Percentiles rank a stretch among this genome's conserved stretches.
These are phyloP conservation scores for Aphelinus atriplicis DNA, from an alignment of 1,140 invertebrate species.

Conservation along the genomic window DNA sequence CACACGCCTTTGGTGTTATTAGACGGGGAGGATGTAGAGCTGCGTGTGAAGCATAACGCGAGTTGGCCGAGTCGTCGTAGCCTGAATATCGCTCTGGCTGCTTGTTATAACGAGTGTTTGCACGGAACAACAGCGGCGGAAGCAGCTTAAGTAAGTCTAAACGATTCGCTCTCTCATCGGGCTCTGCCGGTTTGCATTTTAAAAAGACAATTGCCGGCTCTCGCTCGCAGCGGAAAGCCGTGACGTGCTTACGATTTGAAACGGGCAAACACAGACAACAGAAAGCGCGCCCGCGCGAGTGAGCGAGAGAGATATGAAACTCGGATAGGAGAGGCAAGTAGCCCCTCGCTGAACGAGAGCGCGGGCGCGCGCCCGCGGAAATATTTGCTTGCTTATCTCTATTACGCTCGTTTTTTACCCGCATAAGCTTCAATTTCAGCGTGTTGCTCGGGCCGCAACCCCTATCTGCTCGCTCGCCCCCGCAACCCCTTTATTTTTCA, in stretches of 20 bases:
- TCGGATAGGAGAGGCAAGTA: constrained; percentile 1
- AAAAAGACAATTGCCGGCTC: constrained; percentile 25
- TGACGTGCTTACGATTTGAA: constrained; percentile 11
- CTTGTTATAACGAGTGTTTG: not conserved
- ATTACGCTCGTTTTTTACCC: constrained; percentile 20
- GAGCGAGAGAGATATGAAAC: not conserved
- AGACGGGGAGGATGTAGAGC: too few relatives aligned
- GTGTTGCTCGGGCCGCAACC: not conserved
- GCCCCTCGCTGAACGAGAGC: not conserved
- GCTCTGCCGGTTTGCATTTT: constrained; percentile 26
- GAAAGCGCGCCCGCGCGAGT: not conserved
- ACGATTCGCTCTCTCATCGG: constrained; percentile 13
- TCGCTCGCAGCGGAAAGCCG: not conserved
- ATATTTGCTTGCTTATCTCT: constrained; percentile 25
- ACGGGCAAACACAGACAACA: not conserved
- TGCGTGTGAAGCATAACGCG: too few relatives aligned
- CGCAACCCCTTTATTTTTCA: constrained; percentile 7
- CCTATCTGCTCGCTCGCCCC: not conserved
- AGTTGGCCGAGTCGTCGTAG: too few relatives aligned
- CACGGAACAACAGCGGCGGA: not conserved
- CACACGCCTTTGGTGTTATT: too few relatives aligned
- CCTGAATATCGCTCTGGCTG: too few relatives aligned
- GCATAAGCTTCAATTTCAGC: constrained; percentile 25
- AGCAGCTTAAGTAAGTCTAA: constrained; percentile 15
- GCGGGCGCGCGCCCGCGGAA: not conserved